Base-by-base conservation (phyloP, 2,888 invertebrate genomes). In the Amiota communis region DNA sequence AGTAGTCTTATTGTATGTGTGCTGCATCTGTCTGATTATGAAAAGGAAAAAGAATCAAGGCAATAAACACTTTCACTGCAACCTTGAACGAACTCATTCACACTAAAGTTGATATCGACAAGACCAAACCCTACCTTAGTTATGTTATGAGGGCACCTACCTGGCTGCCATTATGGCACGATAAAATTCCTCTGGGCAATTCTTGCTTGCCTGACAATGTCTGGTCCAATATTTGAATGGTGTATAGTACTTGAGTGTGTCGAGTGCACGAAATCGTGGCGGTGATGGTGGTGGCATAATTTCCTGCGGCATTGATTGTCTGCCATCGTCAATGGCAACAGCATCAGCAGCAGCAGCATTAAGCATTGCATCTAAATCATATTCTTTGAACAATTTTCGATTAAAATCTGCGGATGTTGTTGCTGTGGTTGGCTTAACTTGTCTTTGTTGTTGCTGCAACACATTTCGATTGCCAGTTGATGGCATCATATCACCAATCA, bases 141-240 rank as follows among this genome's bases (percentile, higher is more conserved):
- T 36, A 36, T 6, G 36, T 36, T 36, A 36, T 6, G 6, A 36
- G 12, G 12, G 53, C 1, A 73, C 87, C 87, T 81, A 87, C 87
- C 87, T 87, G 85, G 80, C 80, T 48, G 83, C 82, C 75, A 85
- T 74, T 71, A 82, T 80, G 68, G 82, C 13, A 4, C 53, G 81
- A 77, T 81, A 82, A 79, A 84, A 84, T 67, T 85, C 82, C 77
- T 81, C 75, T 48, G 80, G 79, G 82, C 88, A 88, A 78, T 83
- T 79, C 71, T 73, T 82, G 75, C 75, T 76, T 68, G 80, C 72
- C 76, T 80, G 79, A 76, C 88, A 88, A 47, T 77, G 80, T 73
- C 75, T 80, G 71, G 79, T 70, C 87, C 85, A 86, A 75, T 86
- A 84, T 75, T 81, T 81, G 67, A 80, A 74, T 72, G 88, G 84